phyloP scores from a whole-genome alignment of 2,888 invertebrate genomes.

The Chaetoderma sp. region DNA sequence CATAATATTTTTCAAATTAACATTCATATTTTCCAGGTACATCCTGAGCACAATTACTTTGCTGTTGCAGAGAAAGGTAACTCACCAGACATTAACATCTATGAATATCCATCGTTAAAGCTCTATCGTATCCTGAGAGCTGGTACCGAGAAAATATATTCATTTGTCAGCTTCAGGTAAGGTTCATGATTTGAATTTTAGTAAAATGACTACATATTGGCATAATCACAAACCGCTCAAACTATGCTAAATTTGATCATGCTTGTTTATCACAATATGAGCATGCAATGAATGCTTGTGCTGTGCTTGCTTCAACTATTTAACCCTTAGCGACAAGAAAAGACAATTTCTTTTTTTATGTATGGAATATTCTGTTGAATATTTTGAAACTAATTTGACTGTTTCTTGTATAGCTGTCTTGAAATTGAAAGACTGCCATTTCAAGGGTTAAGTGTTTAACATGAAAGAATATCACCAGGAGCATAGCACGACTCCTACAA shows the following conservation, averaged over 20 bases:
- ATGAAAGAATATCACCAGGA: no score
- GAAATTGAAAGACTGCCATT: no score
- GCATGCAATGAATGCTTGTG: no score
- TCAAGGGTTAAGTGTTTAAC: no score
- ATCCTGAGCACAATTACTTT: constrained; percentile 76
- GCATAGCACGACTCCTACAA: no score
- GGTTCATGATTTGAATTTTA: constrained; percentile 12
- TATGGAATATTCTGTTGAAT: no score
- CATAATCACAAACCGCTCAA: no score
- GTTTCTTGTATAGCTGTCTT: no score
- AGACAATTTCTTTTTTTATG: no score
- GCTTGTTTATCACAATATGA: neutral
- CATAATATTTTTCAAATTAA: neutral
- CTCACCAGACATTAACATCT: constrained; percentile 83
- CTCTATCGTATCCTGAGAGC: constrained; percentile 80
- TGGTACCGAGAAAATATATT: constrained; percentile 82
- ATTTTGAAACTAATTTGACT: no score
- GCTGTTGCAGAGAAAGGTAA: constrained; percentile 87
- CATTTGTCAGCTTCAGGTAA: constrained; percentile 75
- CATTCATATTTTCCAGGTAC: constrained; percentile 50
- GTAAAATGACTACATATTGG: neutral
- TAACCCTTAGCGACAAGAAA: no score
- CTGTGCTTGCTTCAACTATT: no score
- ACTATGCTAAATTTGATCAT: neutral
- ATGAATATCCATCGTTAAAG: constrained; percentile 85